Evolutionary conservation across 2,113 vertebrate species (phyloP).

Genomic region (Stigmatopora nigra): DNA sequence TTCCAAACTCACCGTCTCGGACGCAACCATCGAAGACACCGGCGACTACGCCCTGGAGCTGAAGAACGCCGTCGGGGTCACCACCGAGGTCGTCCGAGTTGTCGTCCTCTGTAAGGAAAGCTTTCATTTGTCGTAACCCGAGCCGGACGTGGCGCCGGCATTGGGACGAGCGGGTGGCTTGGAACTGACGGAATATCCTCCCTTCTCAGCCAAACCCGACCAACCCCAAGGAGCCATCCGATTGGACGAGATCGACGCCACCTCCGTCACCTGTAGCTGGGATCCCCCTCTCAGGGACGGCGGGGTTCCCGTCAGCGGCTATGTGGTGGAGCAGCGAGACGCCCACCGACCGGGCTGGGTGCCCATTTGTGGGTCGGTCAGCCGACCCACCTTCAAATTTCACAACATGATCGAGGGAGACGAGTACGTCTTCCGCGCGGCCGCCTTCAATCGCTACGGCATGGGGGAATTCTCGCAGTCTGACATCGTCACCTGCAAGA

Average conservation of each 20-base stretch:
- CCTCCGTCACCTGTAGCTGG: slow-evolving; percentile 86
- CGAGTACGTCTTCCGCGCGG: slow-evolving; percentile 94
- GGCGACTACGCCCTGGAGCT: slow-evolving; percentile 88
- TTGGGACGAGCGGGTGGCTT: too few species aligned
- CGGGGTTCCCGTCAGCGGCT: slow-evolving; percentile 86
- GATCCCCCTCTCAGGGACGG: slow-evolving; percentile 85
- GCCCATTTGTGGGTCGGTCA: slow-evolving; percentile 88
- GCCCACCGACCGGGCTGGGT: slow-evolving; percentile 97
- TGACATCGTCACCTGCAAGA: slow-evolving; percentile 86
- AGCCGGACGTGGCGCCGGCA: too few species aligned
- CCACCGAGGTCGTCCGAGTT: slow-evolving; percentile 81
- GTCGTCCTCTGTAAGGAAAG: slow-evolving; percentile 85
- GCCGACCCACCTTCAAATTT: slow-evolving; percentile 85
- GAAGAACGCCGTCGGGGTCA: slow-evolving; percentile 83
- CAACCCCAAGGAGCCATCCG: slow-evolving; percentile 82
- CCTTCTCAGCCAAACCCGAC: slow-evolving; percentile 84
- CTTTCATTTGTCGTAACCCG: neutral
- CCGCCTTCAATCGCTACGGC: slow-evolving; percentile 90
- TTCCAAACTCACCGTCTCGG: slow-evolving; percentile 79
- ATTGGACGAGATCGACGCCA: slow-evolving; percentile 87
- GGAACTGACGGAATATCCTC: neutral
- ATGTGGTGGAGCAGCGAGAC: slow-evolving; percentile 90
- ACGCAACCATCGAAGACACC: slow-evolving; percentile 88
- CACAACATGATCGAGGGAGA: slow-evolving; percentile 84
- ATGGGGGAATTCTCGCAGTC: slow-evolving; percentile 93